Conservation (phyloP, 1,140 invertebrate species). For the Brachionus paranguensis region DNA sequence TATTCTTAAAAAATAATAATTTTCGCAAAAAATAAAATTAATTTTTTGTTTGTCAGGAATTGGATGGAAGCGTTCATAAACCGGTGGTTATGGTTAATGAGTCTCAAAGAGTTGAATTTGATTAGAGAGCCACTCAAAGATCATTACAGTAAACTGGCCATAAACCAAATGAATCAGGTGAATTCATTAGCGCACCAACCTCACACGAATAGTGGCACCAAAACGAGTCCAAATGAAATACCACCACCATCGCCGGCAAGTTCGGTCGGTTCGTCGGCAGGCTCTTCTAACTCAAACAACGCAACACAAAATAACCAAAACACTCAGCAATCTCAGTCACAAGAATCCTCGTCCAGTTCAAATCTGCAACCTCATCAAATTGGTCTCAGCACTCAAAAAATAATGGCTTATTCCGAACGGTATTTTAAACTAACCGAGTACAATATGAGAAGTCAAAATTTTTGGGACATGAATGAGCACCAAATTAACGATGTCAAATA, state of each 20-base stretch:
- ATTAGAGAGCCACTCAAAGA: slow-evolving; percentile 14
- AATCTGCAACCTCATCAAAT: neutral
- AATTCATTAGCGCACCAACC: neutral
- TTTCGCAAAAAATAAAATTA: neutral
- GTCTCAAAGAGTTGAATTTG: slow-evolving; percentile 27
- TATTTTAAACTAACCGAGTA: slow-evolving; percentile 35
- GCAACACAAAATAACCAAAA: neutral
- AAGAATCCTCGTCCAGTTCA: neutral
- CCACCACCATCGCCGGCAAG: slow-evolving; percentile 29
- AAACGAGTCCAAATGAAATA: slow-evolving; percentile 36
- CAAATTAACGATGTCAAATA: slow-evolving; percentile 13
- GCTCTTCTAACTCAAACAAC: slow-evolving; percentile 25
- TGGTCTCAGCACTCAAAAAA: slow-evolving; percentile 2
- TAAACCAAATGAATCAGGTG: neutral
- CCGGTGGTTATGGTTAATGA: slow-evolving; percentile 39
- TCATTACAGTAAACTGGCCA: neutral
- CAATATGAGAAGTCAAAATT: slow-evolving; percentile 28
- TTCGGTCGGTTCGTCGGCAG: neutral
- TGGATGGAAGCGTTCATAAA: slow-evolving; percentile 40
- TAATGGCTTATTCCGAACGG: slow-evolving; percentile 6
- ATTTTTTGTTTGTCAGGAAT: neutral
- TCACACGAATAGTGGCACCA: neutral
- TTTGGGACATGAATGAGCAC: slow-evolving; percentile 20
- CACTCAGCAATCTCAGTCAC: slow-evolving; percentile 24
- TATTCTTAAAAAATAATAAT: no score